Conservation (phyloP, 1,140 invertebrate genomes). For the Pollicipes pollicipes region DNA sequence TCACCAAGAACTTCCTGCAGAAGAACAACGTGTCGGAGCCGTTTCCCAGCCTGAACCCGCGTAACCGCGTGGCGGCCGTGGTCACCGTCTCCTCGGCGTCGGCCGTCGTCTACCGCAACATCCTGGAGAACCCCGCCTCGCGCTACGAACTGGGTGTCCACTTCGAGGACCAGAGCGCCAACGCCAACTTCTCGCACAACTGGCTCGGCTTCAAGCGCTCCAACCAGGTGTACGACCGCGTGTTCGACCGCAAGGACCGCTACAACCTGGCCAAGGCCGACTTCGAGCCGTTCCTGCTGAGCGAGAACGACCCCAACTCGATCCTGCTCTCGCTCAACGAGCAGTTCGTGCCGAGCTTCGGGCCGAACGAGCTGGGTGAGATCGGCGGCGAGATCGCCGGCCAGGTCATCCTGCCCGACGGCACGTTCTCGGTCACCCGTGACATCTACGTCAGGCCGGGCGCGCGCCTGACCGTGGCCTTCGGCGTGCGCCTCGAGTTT, state of each 20-base stretch:
- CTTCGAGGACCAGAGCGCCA: slow-evolving; percentile 75
- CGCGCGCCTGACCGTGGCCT: slow-evolving; percentile 63
- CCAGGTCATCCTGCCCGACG: slow-evolving; percentile 27
- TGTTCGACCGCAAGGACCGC: slow-evolving; percentile 78
- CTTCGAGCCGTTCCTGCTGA: slow-evolving; percentile 67
- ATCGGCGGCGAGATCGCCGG: slow-evolving; percentile 61
- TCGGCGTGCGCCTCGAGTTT: slow-evolving; percentile 63
- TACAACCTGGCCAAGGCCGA: slow-evolving; percentile 75
- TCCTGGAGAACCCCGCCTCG: slow-evolving; percentile 75
- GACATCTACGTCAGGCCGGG: slow-evolving; percentile 81
- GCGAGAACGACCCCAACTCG: slow-evolving; percentile 61
- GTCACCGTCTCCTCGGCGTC: slow-evolving; percentile 73
- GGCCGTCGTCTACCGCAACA: slow-evolving; percentile 73
- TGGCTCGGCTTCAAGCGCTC: slow-evolving; percentile 76
- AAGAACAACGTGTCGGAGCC: slow-evolving; percentile 76
- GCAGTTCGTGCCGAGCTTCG: slow-evolving; percentile 52
- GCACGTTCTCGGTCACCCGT: slow-evolving; percentile 34
- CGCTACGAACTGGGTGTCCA: slow-evolving; percentile 89
- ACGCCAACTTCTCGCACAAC: slow-evolving; percentile 81
- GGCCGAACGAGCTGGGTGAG: slow-evolving; percentile 54
- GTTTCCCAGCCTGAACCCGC: slow-evolving; percentile 58
- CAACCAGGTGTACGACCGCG: slow-evolving; percentile 43
- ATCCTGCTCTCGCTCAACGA: slow-evolving; percentile 51
- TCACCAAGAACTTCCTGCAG: slow-evolving; percentile 72
- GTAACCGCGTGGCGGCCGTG: slow-evolving; percentile 72